Conservation (phyloP, 2,888 invertebrate genomes). For the Thecocarcelia acutangulata region DNA sequence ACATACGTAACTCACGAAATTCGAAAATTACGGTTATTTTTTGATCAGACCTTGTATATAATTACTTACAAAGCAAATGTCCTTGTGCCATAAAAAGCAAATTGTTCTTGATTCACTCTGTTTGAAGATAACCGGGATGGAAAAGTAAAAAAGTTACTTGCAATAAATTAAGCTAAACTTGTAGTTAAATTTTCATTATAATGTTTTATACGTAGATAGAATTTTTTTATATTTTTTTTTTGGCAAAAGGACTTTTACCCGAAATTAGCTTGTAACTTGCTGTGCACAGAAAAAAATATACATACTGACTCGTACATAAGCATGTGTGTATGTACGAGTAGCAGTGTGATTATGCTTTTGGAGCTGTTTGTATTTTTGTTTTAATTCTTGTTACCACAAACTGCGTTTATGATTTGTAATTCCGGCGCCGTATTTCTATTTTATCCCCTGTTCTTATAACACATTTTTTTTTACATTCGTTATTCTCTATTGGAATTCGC, state of each 20-base stretch:
- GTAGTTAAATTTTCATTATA: slow-evolving; percentile 42
- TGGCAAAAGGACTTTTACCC: slow-evolving; percentile 27
- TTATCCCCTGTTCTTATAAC: slow-evolving; percentile 35
- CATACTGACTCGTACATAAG: no score
- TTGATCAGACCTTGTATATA: no score
- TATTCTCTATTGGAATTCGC: not conserved
- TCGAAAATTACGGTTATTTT: no score
- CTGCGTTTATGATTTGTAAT: slow-evolving; percentile 56
- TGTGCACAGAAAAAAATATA: not conserved
- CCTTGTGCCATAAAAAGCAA: no score
- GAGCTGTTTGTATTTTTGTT: not conserved
- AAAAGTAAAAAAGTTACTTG: slow-evolving; percentile 18
- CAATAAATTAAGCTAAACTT: slow-evolving; percentile 43
- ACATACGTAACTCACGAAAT: no score
- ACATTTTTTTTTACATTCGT: slow-evolving; percentile 10
- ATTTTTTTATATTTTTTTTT: slow-evolving; percentile 22
- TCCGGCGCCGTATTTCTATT: slow-evolving; percentile 37
- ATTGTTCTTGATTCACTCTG: no score
- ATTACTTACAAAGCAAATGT: no score
- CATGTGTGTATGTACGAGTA: no score
- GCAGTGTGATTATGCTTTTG: no score
- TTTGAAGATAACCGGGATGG: not conserved
- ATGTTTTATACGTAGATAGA: slow-evolving; percentile 5
- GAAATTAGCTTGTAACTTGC: slow-evolving; percentile 44
- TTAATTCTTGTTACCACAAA: slow-evolving; percentile 43